Conservation (phyloP, 2,113 vertebrate species). For the Rousettus leschenaultii region DNA sequence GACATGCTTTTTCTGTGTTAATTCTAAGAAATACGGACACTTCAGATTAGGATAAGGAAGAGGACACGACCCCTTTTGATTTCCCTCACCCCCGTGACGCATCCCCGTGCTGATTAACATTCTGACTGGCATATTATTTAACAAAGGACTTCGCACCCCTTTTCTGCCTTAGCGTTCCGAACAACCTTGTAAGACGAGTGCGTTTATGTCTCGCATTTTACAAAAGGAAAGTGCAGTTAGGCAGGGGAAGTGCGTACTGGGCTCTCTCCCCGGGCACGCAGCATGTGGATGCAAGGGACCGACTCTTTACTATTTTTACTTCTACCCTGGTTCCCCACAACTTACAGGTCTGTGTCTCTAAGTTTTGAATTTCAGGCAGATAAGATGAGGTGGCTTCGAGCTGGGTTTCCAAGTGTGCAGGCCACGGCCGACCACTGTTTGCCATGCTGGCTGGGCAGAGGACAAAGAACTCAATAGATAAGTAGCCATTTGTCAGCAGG, state of each 20-base stretch:
- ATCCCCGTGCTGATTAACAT: fast-evolving
- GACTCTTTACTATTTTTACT: background rate
- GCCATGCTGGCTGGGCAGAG: background rate
- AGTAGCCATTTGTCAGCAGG: background rate
- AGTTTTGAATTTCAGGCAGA: background rate
- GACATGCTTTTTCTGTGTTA: background rate
- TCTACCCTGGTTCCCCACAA: background rate
- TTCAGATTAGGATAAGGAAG: background rate
- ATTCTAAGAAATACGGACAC: background rate
- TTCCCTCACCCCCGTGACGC: background rate
- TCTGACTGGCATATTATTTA: background rate
- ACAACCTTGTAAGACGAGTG: no score
- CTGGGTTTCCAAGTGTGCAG: background rate
- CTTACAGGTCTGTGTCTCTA: background rate
- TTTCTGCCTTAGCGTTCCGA: no score
- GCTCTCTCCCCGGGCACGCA: fast-evolving
- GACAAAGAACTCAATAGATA: background rate
- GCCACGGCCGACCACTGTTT: background rate
- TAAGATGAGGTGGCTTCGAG: background rate
- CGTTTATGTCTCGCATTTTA: background rate
- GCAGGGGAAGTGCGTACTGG: fast-evolving
- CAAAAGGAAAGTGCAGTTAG: background rate
- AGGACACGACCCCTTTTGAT: background rate
- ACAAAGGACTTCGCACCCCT: background rate
- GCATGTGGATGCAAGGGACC: background rate